Evolutionary conservation across 2,797 vertebrate species (phyloP).

Genomic region (Toxotes lorentzi): DNA sequence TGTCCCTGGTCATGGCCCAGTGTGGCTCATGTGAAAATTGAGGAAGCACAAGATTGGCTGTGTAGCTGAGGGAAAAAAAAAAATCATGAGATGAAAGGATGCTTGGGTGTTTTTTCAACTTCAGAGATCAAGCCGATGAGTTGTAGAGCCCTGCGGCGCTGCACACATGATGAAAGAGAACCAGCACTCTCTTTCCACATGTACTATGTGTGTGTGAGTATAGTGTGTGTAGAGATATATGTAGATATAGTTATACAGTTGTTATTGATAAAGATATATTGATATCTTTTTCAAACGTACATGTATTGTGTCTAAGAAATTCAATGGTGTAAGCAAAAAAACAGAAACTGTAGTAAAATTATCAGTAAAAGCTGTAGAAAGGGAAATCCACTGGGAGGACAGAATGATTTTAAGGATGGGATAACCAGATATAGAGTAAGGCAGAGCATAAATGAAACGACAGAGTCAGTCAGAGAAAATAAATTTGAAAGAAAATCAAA

Average conservation of each 20-base stretch:
- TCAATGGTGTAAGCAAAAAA: neutral
- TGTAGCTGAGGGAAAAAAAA: constrained; percentile 38
- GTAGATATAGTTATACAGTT: neutral
- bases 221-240: constrained; percentile 25
- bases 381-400: constrained; percentile 38
- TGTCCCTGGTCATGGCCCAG: constrained; percentile 51
- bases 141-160: constrained; percentile 75
- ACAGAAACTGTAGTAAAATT: constrained; percentile 7
- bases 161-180: constrained; percentile 81
- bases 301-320: constrained; percentile 3
- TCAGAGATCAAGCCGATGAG: constrained; percentile 80
- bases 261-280: neutral
- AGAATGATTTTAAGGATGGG: constrained; percentile 32
- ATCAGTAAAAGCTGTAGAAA: constrained; percentile 39
- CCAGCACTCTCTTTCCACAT: constrained; percentile 54
- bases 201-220: constrained; percentile 10
- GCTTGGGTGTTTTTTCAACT: constrained; percentile 69
- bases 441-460: constrained; percentile 54
- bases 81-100: constrained; percentile 73
- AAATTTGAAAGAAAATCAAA: constrained; percentile 56
- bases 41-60: constrained; percentile 63
- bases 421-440: constrained; percentile 37
- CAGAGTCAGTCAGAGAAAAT: constrained; percentile 43
- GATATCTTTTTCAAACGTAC: constrained; percentile 14
- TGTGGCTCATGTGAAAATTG: constrained; percentile 58